phyloP scores from a whole-genome alignment of 2,888 invertebrate species.

The Gasteruption jaculator region DNA sequence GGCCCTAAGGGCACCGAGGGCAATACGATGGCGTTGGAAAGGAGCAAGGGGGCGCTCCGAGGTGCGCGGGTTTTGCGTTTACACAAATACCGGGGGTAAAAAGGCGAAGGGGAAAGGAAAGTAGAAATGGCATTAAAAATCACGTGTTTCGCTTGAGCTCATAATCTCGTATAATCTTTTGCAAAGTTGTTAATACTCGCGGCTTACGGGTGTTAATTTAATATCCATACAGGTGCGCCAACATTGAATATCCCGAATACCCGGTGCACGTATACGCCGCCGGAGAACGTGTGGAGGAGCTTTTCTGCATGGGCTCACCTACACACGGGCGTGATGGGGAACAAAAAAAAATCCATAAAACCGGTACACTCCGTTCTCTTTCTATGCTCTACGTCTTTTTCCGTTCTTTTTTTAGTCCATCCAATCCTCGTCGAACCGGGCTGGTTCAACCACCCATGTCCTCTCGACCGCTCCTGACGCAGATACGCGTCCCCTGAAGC shows the following conservation, averaged over 20 bases:
- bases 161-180: slow-evolving; percentile 53
- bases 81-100: slow-evolving; percentile 18
- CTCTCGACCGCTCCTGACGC: too few relatives aligned
- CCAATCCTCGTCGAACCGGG: too few relatives aligned
- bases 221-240: slow-evolving; percentile 53
- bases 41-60: too few relatives aligned
- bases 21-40: too few relatives aligned
- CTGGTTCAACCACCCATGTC: too few relatives aligned
- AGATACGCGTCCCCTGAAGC: too few relatives aligned
- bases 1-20: too few relatives aligned
- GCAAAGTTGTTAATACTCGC: slow-evolving; percentile 53
- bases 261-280: slow-evolving; percentile 45
- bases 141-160: slow-evolving; percentile 52
- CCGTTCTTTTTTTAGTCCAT: too few relatives aligned
- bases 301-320: slow-evolving; percentile 32
- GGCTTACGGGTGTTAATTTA: slow-evolving; percentile 53
- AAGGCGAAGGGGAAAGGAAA: not conserved
- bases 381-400: slow-evolving; percentile 20
- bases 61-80: slow-evolving; percentile 12
- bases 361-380: slow-evolving; percentile 27
- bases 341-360: slow-evolving; percentile 50
- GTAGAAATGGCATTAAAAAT: slow-evolving; percentile 48
- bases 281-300: slow-evolving; percentile 28
- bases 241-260: slow-evolving; percentile 53
- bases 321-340: too few relatives aligned